Conservation (phyloP, 1,140 invertebrate species). For the Drosophila pectinifera region DNA sequence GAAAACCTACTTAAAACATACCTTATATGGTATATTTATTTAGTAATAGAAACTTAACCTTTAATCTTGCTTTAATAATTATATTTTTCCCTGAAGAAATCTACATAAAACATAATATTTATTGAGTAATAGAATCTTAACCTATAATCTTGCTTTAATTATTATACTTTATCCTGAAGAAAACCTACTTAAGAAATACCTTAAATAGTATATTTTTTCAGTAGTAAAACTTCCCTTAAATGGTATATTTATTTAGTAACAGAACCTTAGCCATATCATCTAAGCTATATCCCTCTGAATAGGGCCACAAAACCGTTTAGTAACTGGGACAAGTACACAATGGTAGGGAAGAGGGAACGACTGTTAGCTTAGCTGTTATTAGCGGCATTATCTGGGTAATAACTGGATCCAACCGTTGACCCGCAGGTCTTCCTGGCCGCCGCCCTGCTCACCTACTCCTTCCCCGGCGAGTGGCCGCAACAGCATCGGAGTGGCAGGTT, state of each 20-base stretch:
- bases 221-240: too few relatives aligned
- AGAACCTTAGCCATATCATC: too few relatives aligned
- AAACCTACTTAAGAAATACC: neutral
- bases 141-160: too few relatives aligned
- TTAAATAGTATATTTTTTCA: too few relatives aligned
- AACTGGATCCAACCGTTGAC: constrained; percentile 2
- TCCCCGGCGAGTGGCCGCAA: constrained; percentile 69
- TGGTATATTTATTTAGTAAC: neutral
- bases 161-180: neutral
- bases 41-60: too few relatives aligned
- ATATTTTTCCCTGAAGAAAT: too few relatives aligned
- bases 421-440: constrained; percentile 36
- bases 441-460: constrained; percentile 72
- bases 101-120: too few relatives aligned
- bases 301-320: neutral
- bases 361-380: constrained; percentile 55
- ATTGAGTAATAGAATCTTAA: too few relatives aligned
- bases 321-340: neutral
- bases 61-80: too few relatives aligned
- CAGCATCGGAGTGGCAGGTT: constrained; percentile 60
- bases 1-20: too few relatives aligned
- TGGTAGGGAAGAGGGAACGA: neutral
- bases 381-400: constrained; percentile 32
- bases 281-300: too few relatives aligned
- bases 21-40: too few relatives aligned